phyloP scores from a whole-genome alignment of 2,888 invertebrate species.

The Stenolophus ochropezus region DNA sequence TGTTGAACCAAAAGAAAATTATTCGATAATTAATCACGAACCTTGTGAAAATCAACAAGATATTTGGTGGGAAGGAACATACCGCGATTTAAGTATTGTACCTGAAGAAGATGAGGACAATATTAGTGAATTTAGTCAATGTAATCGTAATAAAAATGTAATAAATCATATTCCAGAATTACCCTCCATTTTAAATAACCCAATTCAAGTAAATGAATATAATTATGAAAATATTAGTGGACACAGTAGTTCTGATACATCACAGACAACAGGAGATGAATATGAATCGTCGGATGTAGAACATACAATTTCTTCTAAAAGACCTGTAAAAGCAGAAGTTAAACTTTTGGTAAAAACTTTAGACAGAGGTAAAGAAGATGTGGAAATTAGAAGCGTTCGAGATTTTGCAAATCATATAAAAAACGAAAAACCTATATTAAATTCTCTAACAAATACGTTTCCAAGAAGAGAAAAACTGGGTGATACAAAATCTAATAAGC shows the following conservation, averaged over 20 bases:
- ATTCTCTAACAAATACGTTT: slow-evolving; percentile 6
- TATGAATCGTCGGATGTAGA: slow-evolving; percentile 65
- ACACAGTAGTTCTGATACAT: slow-evolving; percentile 64
- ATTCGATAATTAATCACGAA: not conserved
- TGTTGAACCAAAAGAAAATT: slow-evolving; percentile 44
- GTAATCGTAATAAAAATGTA: not conserved
- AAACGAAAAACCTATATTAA: slow-evolving; percentile 30
- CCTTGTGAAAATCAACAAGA: slow-evolving; percentile 64
- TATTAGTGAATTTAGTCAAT: slow-evolving; percentile 65
- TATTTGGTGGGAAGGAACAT: slow-evolving; percentile 72
- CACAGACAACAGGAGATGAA: slow-evolving; percentile 65
- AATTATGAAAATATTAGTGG: slow-evolving; percentile 42
- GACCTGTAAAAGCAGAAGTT: slow-evolving; percentile 73
- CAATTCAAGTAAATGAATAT: slow-evolving; percentile 9
- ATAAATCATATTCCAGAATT: not conserved
- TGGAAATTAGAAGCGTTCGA: slow-evolving; percentile 73
- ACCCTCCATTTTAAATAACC: not conserved
- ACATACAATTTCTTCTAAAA: slow-evolving; percentile 59
- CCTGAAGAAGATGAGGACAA: slow-evolving; percentile 72
- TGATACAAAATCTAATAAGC: slow-evolving; percentile 62
- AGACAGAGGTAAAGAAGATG: slow-evolving; percentile 73
- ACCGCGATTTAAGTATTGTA: slow-evolving; percentile 72
- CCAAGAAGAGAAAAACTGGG: slow-evolving; percentile 38
- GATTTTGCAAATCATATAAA: slow-evolving; percentile 68
- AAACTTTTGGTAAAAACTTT: slow-evolving; percentile 74